Percentiles rank a stretch among this genome's conserved stretches.
These are phyloP conservation scores for Melanophora roralis DNA, from an alignment of 2,888 invertebrate species.

Conservation along the genomic window DNA sequence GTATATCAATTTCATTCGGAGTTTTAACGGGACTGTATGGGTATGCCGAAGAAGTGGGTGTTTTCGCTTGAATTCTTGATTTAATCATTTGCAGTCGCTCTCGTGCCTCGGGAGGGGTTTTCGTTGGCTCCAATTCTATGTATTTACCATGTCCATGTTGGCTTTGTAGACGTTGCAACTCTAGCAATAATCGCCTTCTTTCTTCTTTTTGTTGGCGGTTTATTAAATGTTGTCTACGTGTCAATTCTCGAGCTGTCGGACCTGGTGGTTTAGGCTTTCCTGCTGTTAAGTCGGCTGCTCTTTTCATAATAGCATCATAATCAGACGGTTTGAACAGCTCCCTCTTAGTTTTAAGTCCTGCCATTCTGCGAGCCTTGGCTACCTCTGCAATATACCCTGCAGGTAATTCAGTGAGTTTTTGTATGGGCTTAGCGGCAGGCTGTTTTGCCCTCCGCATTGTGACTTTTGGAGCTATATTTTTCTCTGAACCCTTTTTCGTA, in stretches of 20 bases:
- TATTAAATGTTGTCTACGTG: conserved; percentile 24
- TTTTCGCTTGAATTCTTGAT: conserved; percentile 18
- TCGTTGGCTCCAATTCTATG: not conserved
- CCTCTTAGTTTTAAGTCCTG: conserved; percentile 15
- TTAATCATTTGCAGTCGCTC: conserved; percentile 16
- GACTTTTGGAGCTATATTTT: not conserved
- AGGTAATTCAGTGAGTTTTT: not conserved
- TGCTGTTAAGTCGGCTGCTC: not conserved
- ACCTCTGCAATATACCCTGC: conserved; percentile 8
- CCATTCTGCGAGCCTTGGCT: conserved; percentile 28
- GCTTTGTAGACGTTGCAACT: conserved; percentile 6
- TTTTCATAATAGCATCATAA: conserved; percentile 30
- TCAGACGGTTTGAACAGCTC: not conserved
- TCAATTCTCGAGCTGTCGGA: conserved; percentile 21
- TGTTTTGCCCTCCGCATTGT: conserved; percentile 12
- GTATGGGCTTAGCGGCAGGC: not conserved
- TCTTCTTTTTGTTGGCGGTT: conserved; percentile 28
- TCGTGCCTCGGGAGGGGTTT: conserved; percentile 16
- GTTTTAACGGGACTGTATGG: conserved; percentile 38
- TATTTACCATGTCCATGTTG: not conserved
- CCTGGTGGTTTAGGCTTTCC: not conserved
- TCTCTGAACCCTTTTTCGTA: conserved; percentile 10
- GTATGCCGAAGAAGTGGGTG: not conserved
- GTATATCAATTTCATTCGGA: conserved; percentile 20
- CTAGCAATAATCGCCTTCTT: not conserved